Base-by-base conservation (phyloP, 2,888 invertebrate genomes). In the Pollenia griseotomentosa region DNA sequence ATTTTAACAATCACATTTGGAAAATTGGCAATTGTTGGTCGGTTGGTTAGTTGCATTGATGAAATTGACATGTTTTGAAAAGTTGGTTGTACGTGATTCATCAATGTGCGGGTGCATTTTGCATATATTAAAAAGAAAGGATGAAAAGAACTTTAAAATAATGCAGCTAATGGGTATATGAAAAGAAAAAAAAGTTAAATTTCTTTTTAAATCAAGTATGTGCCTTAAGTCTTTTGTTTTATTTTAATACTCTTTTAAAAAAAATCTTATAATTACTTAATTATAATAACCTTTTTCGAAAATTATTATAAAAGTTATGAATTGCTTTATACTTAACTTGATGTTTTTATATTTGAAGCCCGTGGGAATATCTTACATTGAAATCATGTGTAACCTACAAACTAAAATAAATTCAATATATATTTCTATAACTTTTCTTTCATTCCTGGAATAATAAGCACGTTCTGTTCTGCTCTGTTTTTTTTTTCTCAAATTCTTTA, bases 1-100 rank as follows among this genome's bases (percentile, higher is more conserved):
- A 78, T 84, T 83, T 81, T 82, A 86, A 87, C 86, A 88, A 88
- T 88, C 83, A 88, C 88, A 88, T 88, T 88, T 88, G 82, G 71
- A 68, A 88, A 87, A 88, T 88, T 88, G 88, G 78, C 88, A 85
- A 75, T 87, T 87, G 81, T 65, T 65, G 16, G n/a, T 51, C 55
- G 53, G 4, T 48, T 63, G 53, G 40, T 44, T 70, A 48, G 46
- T 46, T 19, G 33, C 8, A 33, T 77, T 84, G 70, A 84, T 81
- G 68, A 57, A 84, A 84, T 87, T 87, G 87, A 82, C 81, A 82
- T 84, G 73, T 84, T 87, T 87, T 86, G 83, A 83, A 81, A 81
- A 80, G 81, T 84, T 87, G 66, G 11, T 73, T 66, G 51, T 75
- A 68, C 53, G 86, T 83, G 75, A 73, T 83, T 68, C 65, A 70